phyloP scores from a whole-genome alignment of 2,797 vertebrate genomes.

The Dromococcyx pavoninus region DNA sequence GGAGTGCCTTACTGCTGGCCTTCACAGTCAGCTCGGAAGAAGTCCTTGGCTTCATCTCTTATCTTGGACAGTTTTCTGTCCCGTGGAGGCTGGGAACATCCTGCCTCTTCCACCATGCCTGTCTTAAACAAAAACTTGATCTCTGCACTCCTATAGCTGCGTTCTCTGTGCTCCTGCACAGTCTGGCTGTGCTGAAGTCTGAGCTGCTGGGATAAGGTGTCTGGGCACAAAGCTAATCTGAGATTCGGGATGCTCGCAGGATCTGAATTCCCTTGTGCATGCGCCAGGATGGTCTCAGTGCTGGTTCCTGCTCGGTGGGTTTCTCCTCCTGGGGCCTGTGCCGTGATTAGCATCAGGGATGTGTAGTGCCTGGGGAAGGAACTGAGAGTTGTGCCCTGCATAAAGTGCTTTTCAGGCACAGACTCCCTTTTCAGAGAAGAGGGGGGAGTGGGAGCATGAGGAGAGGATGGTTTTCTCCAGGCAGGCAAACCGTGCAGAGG shows the following conservation, averaged over 20 bases:
- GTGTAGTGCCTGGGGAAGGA: background rate
- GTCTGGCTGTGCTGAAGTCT: background rate
- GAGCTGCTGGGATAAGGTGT: background rate
- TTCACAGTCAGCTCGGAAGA: background rate
- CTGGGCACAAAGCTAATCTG: background rate
- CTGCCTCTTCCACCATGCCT: rapidly evolving
- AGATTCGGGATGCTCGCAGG: background rate
- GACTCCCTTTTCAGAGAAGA: background rate
- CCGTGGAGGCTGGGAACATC: background rate
- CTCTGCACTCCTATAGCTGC: background rate
- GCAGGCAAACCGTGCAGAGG: background rate
- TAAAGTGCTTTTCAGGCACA: background rate
- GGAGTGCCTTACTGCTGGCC: background rate
- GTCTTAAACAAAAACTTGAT: background rate
- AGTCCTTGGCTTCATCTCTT: background rate
- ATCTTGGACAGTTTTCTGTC: background rate
- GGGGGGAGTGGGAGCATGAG: background rate
- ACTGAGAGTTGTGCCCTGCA: background rate
- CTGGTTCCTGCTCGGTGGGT: background rate
- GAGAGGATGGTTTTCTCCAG: background rate
- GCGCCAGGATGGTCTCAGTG: background rate
- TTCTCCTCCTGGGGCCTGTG: background rate
- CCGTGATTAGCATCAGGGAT: rapidly evolving
- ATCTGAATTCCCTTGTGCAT: rapidly evolving
- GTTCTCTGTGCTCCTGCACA: background rate